Evolutionary conservation across 2,113 vertebrate genomes (phyloP).

Genomic region (Salminus brasiliensis): DNA sequence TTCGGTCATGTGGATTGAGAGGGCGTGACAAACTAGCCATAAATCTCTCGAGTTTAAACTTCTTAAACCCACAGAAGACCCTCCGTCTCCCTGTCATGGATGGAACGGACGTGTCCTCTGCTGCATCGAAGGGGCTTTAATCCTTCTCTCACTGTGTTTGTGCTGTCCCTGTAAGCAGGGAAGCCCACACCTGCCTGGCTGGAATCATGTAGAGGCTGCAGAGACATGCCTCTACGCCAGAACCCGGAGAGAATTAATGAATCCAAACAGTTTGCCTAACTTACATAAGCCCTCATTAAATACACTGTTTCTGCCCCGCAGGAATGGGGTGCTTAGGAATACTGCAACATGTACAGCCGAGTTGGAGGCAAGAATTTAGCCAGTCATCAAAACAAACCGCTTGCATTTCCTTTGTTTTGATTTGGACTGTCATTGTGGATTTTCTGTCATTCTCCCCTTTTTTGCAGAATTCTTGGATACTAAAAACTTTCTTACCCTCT

Average conservation of each 20-base stretch:
- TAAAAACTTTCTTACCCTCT: too few species aligned
- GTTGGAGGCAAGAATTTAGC: neutral
- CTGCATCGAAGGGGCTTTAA: neutral
- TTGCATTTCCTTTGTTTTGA: neutral
- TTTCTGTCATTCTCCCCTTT: too few species aligned
- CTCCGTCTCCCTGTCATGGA: neutral
- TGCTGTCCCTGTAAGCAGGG: constrained; percentile 13
- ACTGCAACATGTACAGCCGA: neutral
- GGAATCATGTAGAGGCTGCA: constrained; percentile 49
- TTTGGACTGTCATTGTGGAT: too few species aligned
- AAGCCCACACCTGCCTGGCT: constrained; percentile 25
- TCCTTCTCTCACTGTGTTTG: neutral
- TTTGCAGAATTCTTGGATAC: too few species aligned
- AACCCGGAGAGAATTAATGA: constrained; percentile 27
- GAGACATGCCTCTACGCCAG: constrained; percentile 32
- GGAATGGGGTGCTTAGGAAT: constrained; percentile 18
- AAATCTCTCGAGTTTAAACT: neutral
- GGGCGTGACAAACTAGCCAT: neutral
- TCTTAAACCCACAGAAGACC: neutral
- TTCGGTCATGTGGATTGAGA: neutral
- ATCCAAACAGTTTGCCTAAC: constrained; percentile 22
- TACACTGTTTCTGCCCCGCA: constrained; percentile 21
- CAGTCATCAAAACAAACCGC: neutral
- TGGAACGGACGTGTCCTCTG: constrained; percentile 3
- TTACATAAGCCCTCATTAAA: constrained; percentile 48